Base-by-base conservation (phyloP, 2,888 invertebrate species). In the Heliconius charithonia region DNA sequence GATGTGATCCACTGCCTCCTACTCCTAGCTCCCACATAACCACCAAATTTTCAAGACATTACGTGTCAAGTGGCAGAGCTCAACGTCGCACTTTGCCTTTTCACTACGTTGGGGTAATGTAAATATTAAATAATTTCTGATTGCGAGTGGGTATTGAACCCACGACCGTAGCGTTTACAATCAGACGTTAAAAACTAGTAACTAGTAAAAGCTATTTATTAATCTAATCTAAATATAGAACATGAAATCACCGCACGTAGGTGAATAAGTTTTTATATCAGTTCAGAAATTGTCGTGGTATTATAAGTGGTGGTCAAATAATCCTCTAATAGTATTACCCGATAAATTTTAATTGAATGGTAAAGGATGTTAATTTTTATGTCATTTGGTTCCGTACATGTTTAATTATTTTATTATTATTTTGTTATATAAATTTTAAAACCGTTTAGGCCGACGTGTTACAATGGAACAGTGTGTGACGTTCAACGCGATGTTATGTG, bases 301-400 rank as follows among this genome's bases (percentile, higher is more conserved):
- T 75, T 67, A 76, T 75, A 73, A 79, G 79, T 70, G 59, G 70
- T 74, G 71, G 77, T n/a, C 70, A 73, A 80, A 74, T 80, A 80
- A 80, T 80, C 79, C 72, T 70, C 65, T 82, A 81, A 80, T 78
- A 81, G 76, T 81, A 75, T 81, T 75, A 79, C 67, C 74, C 77
- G 82, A 83, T 83, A 82, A 75, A 67, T 82, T 76, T 75, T 81
- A 81, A 82, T 81, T 81, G 82, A 76, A 73, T 51, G 63, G 74
- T 41, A 27, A 41, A 65, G 56, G 63, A 74, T 41, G 76, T 71
- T 16, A n/a, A 7, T 19, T 62, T 59, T 37, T 29, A 22, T 22
- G 22, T 51, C 45, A 67, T 62, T 19, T 45, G 70, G 81, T 79
- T 75, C 77, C 70, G 74, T 59, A 79, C 70, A 62, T 65, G 66